Evolutionary conservation across 2,888 invertebrate species (phyloP).

Genomic region (Helicoverpa assulta): DNA sequence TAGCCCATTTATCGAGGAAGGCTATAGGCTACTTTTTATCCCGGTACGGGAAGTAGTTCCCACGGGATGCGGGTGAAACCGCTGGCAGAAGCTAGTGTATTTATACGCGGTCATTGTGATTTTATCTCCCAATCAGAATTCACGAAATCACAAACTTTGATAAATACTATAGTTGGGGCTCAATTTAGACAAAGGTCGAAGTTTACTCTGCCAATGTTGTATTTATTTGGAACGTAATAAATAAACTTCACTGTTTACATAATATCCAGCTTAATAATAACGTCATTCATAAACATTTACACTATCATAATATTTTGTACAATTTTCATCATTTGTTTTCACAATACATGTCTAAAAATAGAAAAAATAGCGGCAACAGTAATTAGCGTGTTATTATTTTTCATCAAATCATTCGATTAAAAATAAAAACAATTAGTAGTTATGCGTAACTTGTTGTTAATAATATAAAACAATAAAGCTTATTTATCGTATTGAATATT

Average conservation of each 20-base stretch:
- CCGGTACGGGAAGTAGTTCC: too few species aligned
- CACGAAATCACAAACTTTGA: neutral
- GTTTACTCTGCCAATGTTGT: conserved; percentile 34
- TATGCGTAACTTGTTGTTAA: neutral
- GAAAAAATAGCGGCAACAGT: neutral
- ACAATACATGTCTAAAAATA: neutral
- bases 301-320: conserved; percentile 10
- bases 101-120: too few species aligned
- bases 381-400: conserved; percentile 1
- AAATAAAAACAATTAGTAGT: conserved; percentile 10
- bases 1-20: too few species aligned
- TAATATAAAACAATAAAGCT: conserved; percentile 5
- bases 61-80: too few species aligned
- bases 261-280: conserved; percentile 11
- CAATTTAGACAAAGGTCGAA: conserved; percentile 20
- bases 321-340: conserved; percentile 10
- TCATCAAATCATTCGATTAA: neutral
- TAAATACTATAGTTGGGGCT: conserved; percentile 13
- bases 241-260: conserved; percentile 39
- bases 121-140: neutral
- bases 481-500: conserved; percentile 6
- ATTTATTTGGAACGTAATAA: conserved; percentile 52
- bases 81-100: too few species aligned
- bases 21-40: too few species aligned
- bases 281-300: conserved; percentile 28